Conservation (phyloP, 2,113 vertebrate species). For the Nicator chloris region DNA sequence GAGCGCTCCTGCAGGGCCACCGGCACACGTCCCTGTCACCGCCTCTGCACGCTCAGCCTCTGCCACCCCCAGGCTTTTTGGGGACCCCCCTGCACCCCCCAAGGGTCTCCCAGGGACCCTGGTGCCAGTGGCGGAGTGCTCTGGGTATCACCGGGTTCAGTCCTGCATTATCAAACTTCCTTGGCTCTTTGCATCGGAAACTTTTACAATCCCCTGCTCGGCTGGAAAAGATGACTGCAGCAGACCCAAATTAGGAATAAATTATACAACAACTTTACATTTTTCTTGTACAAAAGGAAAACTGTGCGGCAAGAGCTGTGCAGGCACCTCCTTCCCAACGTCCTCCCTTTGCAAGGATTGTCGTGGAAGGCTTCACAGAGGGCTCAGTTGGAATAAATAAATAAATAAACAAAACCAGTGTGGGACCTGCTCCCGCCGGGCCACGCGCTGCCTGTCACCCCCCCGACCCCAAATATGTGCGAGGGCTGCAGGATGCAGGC, state of each 20-base stretch:
- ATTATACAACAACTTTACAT: conserved; percentile 63
- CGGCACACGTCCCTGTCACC: neutral
- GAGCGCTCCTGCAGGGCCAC: neutral
- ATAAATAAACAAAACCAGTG: neutral
- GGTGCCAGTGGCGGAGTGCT: neutral
- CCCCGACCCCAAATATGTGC: neutral
- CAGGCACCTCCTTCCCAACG: conserved; percentile 8
- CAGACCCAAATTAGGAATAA: conserved; percentile 68
- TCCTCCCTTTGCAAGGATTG: neutral
- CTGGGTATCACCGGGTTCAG: neutral
- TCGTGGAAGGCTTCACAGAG: neutral
- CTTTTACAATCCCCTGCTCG: conserved; percentile 46
- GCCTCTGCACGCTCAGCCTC: accelerated
- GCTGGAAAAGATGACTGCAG: conserved; percentile 63
- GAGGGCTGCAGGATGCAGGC: neutral
- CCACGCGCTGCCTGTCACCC: neutral
- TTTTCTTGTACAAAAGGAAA: conserved; percentile 52
- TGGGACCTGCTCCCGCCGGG: neutral
- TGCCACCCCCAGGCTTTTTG: neutral
- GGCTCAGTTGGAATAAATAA: neutral
- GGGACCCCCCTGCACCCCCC: neutral
- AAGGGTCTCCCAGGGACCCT: neutral
- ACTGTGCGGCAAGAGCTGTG: conserved; percentile 7
- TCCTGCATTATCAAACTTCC: conserved; percentile 29
- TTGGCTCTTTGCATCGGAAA: conserved; percentile 52